Conservation (phyloP, 2,113 vertebrate species). For the Podarcis raffonei region DNA sequence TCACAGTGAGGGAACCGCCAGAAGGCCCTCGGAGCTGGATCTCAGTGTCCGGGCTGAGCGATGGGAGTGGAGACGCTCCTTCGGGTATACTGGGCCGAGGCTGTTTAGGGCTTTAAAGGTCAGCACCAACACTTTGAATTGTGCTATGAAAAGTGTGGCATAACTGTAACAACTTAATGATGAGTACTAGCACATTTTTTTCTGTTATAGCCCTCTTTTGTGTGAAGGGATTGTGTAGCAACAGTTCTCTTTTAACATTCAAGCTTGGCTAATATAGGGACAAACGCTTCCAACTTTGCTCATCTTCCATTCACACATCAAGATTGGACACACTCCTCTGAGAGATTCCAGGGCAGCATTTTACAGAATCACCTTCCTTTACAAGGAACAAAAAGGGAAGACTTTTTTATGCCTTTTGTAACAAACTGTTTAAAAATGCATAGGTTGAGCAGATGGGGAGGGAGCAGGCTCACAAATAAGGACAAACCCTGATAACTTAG, state of each 20-base stretch:
- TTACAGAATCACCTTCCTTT: neutral
- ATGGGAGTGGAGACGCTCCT: no score
- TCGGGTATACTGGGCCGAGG: no score
- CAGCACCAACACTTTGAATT: no score
- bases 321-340: neutral
- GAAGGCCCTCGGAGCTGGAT: no score
- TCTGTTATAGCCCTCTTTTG: no score
- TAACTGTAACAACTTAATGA: no score
- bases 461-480: neutral
- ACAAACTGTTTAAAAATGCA: neutral
- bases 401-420: neutral
- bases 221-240: neutral
- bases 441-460: neutral
- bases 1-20: no score
- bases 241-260: neutral
- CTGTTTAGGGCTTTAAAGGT: no score
- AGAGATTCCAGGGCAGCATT: neutral
- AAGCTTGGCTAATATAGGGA: neutral
- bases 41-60: no score
- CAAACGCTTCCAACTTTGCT: neutral
- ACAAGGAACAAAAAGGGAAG: neutral
- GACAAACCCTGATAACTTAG: neutral
- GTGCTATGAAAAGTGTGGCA: no score
- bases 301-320: neutral
- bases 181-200: no score